Evolutionary conservation across 2,888 invertebrate genomes (phyloP).

Genomic region (Lasioglossum villosulum): DNA sequence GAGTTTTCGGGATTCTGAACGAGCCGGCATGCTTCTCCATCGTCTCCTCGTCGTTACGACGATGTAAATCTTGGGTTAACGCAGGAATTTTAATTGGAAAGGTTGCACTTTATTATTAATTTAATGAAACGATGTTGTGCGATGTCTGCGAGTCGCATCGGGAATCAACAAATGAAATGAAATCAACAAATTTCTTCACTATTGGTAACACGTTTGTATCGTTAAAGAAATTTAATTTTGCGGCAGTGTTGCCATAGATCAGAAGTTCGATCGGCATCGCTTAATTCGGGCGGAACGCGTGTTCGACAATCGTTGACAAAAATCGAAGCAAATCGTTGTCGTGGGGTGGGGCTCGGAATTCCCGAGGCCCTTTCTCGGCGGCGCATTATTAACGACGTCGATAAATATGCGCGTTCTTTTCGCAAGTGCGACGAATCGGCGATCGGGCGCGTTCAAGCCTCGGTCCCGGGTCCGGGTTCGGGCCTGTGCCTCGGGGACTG

Average conservation of each 20-base stretch:
- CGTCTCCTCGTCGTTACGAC: background rate
- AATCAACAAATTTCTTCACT: background rate
- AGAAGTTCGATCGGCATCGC: background rate
- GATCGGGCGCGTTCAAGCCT: constrained; percentile 49
- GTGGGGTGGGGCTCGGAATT: constrained; percentile 47
- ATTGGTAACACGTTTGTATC: too few relatives aligned
- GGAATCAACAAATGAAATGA: background rate
- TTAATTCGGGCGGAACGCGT: background rate
- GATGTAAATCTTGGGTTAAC: background rate
- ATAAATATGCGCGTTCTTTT: constrained; percentile 70
- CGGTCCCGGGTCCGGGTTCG: background rate
- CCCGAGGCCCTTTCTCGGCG: constrained; percentile 21
- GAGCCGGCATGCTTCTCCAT: too few relatives aligned
- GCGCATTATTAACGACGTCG: constrained; percentile 68
- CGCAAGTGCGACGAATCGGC: constrained; percentile 71
- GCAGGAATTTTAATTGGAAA: background rate
- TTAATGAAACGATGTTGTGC: background rate
- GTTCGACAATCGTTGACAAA: constrained; percentile 31
- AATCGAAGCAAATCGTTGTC: constrained; percentile 20
- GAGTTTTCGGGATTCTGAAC: background rate
- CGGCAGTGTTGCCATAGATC: background rate
- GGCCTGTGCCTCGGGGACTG: background rate
- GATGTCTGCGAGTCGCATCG: background rate
- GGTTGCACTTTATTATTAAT: background rate
- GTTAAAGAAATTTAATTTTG: background rate